Evolutionary conservation across 1,140 invertebrate genomes (phyloP), one percentile per base, ranked within the genome.

Genomic region (Orchesella cincta): DNA sequence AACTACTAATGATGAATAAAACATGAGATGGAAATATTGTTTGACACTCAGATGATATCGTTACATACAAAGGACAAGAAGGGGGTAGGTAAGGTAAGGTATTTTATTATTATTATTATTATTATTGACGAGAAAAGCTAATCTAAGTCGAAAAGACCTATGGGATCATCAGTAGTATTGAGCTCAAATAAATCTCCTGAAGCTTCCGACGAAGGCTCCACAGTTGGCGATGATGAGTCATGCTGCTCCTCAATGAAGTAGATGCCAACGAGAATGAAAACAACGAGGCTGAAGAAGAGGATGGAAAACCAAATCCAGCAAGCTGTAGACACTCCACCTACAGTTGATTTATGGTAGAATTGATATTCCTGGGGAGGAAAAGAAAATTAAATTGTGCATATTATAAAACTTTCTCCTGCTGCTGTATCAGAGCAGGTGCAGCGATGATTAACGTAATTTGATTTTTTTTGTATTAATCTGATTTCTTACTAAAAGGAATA

Each of bases 261-360:
- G 67, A 77, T 77, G 31, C 76, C 76, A 26, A 77, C 73, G 28
- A 77, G 76, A 67, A 77, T 54, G 52, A 77, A 64, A 23, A 72
- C 74, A 18, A 78, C 77, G 31, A 78, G 73, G n/a, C 57, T 57
- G 62, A 75, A 74, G 73, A 78, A 78, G 46, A 57, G 35, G 8
- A 70, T 46, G 28, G 39, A 52, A 51, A 78, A 78, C 73, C 73
- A 78, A 26, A 75, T 73, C 77, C 77, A 78, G 73, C 77, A 78
- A n/a, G 29, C 34, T 14, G 73, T 74, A 16, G 77, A 74, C 23
- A 78, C 73, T 16, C 73, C 73, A 67, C 77, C 74, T 35, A 62
- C 72, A n/a, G 77, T 73, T 31, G 23, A 31, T 75, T 78, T 78
- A 34, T 78, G 77, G 46, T 74, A 78, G 51, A 78, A 78, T 75